Evolutionary conservation across 1,140 invertebrate genomes (phyloP).

Genomic region (Drosophila truncata): DNA sequence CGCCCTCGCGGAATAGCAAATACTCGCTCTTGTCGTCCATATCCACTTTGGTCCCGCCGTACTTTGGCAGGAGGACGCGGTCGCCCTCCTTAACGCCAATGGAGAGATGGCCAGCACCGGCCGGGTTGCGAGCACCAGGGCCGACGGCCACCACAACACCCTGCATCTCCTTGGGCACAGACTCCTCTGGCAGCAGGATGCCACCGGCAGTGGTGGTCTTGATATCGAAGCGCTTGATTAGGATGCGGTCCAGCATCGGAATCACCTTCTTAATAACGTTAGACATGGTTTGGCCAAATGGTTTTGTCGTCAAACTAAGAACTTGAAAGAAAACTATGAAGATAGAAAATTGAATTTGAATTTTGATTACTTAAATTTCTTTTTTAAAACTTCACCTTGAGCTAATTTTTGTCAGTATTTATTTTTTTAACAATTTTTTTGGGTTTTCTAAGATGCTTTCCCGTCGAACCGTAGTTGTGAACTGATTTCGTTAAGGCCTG

Average conservation of each 20-base stretch:
- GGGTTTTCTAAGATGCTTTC: slow-evolving; percentile 14
- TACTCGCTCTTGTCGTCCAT: slow-evolving; percentile 94
- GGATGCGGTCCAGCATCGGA: slow-evolving; percentile 97
- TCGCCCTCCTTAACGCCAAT: slow-evolving; percentile 96
- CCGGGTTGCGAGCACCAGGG: slow-evolving; percentile 93
- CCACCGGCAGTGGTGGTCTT: slow-evolving; percentile 98
- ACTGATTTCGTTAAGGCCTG: slow-evolving; percentile 4
- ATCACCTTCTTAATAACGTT: slow-evolving; percentile 91
- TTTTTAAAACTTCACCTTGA: background rate
- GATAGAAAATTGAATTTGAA: slow-evolving; percentile 1
- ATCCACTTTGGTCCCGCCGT: slow-evolving; percentile 97
- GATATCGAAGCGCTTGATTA: slow-evolving; percentile 96
- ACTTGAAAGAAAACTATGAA: background rate
- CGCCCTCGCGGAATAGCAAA: slow-evolving; percentile 96
- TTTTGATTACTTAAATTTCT: too few relatives aligned
- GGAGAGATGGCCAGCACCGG: slow-evolving; percentile 93
- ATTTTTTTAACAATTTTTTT: background rate
- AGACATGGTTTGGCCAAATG: slow-evolving; percentile 33
- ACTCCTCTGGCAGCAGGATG: slow-evolving; percentile 98
- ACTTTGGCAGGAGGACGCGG: slow-evolving; percentile 97
- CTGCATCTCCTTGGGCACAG: slow-evolving; percentile 96
- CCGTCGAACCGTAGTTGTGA: background rate
- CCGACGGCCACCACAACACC: slow-evolving; percentile 98
- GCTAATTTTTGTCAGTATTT: background rate
- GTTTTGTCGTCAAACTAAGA: background rate